Percentiles rank a stretch among this genome's conserved stretches.
These are phyloP conservation scores for Helobdella robusta DNA, from an alignment of 2,888 invertebrate species.

Conservation along the genomic window DNA sequence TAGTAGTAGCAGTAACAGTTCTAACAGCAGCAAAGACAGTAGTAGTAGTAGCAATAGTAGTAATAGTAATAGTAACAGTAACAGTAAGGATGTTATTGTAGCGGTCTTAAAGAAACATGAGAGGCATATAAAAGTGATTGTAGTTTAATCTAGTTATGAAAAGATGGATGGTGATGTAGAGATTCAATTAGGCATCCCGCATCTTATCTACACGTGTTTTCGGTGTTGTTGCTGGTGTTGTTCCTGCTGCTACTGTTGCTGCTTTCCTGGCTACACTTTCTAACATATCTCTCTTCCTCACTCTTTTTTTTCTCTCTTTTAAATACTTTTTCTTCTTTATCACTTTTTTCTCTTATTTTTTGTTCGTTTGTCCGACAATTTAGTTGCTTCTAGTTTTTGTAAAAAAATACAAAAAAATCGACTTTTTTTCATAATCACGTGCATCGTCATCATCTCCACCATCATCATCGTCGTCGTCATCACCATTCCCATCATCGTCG, in stretches of 20 bases:
- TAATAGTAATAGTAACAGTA: conserved; percentile 10
- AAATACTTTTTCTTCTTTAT: no score
- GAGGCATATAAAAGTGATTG: conserved; percentile 11
- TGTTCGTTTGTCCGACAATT: no score
- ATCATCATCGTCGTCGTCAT: neutral
- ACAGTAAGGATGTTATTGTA: neutral
- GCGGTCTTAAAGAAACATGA: conserved; percentile 12
- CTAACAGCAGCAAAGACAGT: conserved; percentile 10
- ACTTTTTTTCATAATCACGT: no score
- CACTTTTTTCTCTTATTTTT: no score
- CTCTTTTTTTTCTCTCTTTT: no score
- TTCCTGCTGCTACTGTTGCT: no score
- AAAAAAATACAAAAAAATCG: no score
- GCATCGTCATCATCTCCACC: neutral
- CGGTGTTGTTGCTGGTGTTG: no score
- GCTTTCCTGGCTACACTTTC: no score
- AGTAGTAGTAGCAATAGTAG: conserved; percentile 16
- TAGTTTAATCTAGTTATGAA: conserved; percentile 7
- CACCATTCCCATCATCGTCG: neutral
- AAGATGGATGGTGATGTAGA: conserved; percentile 16
- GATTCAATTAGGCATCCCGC: conserved; percentile 18
- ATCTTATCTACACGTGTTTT: no score
- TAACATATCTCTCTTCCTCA: no score
- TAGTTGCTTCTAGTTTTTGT: no score
- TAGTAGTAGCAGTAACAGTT: conserved; percentile 12